These are phyloP conservation scores for Melanophora roralis DNA, from an alignment of 2,888 invertebrate species.

Conservation along the genomic window DNA sequence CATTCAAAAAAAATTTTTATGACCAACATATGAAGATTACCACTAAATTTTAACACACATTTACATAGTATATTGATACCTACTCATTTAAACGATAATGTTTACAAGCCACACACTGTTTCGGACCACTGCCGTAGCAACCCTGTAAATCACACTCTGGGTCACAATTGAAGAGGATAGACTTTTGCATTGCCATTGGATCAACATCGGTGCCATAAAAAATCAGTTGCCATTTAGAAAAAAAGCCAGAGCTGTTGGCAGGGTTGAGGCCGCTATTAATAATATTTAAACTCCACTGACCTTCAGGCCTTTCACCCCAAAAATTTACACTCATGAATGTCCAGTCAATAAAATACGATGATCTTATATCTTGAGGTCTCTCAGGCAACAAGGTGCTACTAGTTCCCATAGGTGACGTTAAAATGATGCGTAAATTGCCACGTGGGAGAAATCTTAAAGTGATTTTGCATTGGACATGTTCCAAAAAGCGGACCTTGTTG, in stretches of 20 bases:
- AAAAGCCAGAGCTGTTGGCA: conserved; percentile 89
- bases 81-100: conserved; percentile 88
- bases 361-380: conserved; percentile 92
- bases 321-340: conserved; percentile 99
- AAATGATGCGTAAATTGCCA: conserved; percentile 91
- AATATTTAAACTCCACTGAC: conserved; percentile 91
- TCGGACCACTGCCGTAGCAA: conserved; percentile 90
- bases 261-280: conserved; percentile 86
- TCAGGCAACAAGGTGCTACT: conserved; percentile 95
- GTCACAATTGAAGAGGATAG: conserved; percentile 81
- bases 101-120: conserved; percentile 89
- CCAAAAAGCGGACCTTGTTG: conserved; percentile 92
- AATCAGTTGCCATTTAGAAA: conserved; percentile 97
- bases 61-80: no score
- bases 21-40: no score
- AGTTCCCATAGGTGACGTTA: conserved; percentile 96
- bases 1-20: no score
- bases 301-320: conserved; percentile 96
- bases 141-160: conserved; percentile 90
- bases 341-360: conserved; percentile 98
- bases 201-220: conserved; percentile 95
- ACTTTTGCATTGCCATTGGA: conserved; percentile 85
- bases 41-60: no score
- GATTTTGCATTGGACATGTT: conserved; percentile 98
- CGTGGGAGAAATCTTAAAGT: conserved; percentile 94